Base-by-base conservation (phyloP, 2,888 invertebrate species). In the Calephelis perditalis region DNA sequence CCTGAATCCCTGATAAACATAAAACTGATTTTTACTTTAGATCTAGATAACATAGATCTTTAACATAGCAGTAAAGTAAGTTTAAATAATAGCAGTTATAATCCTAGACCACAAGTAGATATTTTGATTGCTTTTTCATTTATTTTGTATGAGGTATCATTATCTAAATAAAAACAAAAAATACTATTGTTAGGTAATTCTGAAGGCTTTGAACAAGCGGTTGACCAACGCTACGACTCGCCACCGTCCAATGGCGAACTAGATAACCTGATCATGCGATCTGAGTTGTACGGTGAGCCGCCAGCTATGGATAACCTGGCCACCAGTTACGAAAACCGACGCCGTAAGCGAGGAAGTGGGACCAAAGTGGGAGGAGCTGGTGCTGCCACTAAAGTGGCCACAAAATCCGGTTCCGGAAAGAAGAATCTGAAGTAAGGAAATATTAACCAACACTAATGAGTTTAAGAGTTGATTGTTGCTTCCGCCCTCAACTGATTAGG, bases 211-310 rank as follows among this genome's bases (percentile, higher is more conserved):
- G 90, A 88, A 62, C 87, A 85, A 62, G 77, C 77, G 44, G 78
- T 85, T 44, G 87, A 87, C 60, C 88, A 86, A 65, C 79, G 85
- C 49, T 87, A 79, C 68, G 86, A 88, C 63, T 74, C 81, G 15
- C 77, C 82, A 3, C 81, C 83, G 63, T 75, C 85, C 0, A 86
- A 77, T 57, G 85, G 85, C 7, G 88, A 86, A 65, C 76, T 93
- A 45, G 92, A 93, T 72, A 93, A 93, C 71, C 91, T 93, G 55
- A 92, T 93, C 62, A 87, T 93, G 85, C 91, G 93, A 69, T 92
- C 93, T 9, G 93, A 93, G 72, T 70, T 92, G 64, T 93, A 93
- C 65, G 92, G 92, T 3, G 92, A 93, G 70, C 92, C 93, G 9
- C 91, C 91, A 36, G 87, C 92, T 7, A 85, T 92, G 82, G 87